Conservation (phyloP, 2,113 vertebrate species). For the Anguilla japonica region DNA sequence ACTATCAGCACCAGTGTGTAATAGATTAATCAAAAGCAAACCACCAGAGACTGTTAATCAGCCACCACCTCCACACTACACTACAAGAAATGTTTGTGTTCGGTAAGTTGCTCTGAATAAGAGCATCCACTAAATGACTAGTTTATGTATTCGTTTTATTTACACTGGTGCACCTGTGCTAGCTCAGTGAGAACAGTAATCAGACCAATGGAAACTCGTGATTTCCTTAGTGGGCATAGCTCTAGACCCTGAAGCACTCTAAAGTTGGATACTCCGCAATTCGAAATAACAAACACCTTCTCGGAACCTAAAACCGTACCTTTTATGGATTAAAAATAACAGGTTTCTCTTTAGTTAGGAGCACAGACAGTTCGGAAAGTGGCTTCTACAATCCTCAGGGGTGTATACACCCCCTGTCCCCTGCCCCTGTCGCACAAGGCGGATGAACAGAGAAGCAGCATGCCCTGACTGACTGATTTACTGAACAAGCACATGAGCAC, state of each 20-base stretch:
- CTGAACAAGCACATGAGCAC: constrained; percentile 37
- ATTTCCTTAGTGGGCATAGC: not conserved
- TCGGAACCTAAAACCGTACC: not conserved
- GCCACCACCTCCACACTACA: not conserved
- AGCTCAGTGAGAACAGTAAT: not conserved
- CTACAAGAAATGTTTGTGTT: too few species aligned
- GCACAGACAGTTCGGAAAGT: not conserved
- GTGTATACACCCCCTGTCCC: not conserved
- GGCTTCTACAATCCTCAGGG: not conserved
- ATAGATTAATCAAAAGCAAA: not conserved
- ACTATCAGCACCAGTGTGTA: not conserved
- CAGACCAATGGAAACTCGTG: not conserved
- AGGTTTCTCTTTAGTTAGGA: not conserved
- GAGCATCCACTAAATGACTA: too few species aligned
- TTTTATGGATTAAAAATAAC: not conserved
- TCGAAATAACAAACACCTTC: not conserved
- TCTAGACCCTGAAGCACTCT: not conserved
- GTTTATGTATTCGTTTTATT: too few species aligned
- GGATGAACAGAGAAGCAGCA: not conserved
- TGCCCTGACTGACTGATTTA: constrained; percentile 25
- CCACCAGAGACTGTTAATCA: not conserved
- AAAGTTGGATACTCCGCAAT: not conserved
- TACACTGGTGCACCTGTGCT: not conserved
- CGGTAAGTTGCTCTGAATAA: too few species aligned
- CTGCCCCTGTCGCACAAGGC: not conserved